Base-by-base conservation (phyloP, 2,113 vertebrate species). In the Bettongia penicillata region DNA sequence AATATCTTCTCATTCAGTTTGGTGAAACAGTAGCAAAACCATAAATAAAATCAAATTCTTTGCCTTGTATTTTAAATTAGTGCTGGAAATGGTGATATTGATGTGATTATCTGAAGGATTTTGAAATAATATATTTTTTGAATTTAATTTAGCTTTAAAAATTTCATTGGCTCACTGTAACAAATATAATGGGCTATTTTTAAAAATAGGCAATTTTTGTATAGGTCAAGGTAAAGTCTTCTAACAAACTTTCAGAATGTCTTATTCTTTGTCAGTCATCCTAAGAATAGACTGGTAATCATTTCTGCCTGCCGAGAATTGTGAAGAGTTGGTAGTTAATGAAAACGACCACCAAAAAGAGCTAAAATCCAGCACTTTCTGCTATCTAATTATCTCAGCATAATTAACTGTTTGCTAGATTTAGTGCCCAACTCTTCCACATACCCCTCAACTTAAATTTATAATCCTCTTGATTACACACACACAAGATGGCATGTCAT, bases 261-360 rank as follows among this genome's bases (percentile, higher is more conserved):
- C 95, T 97, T 96, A 95, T 96, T 96, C 96, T 96, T 97, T 98
- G 93, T 98, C 95, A 97, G 89, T 98, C 96, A 96, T 97, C 92
- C 96, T 96, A 97, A 98, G 96, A 98, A 98, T 97, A 98, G 96
- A 97, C 97, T 90, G 94, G 93, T 98, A 98, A 98, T 98, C 16
- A 98, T 98, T 98, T 98, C 95, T 98, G 97, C 96, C 95, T 98
- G 93, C 51, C 96, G 97, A 98, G 95, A 98, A 93, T 95, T 95
- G 94, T 95, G 95, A 97, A 95, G 92, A 94, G 96, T 98, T 98
- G 68, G 43, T 97, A 97, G 95, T 97, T 98, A 97, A 97, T 95
- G 97, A 98, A 98, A 98, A 98, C 43, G 89, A 98, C 94, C 96
- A 84, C 28, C 52, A 96, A 95, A 96, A 98, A 97, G 96, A 51